Percentiles rank a stretch among this genome's conserved stretches.
Evolutionary conservation across 1,140 invertebrate genomes (phyloP).

Genomic region (Rhopalosiphum padi): DNA sequence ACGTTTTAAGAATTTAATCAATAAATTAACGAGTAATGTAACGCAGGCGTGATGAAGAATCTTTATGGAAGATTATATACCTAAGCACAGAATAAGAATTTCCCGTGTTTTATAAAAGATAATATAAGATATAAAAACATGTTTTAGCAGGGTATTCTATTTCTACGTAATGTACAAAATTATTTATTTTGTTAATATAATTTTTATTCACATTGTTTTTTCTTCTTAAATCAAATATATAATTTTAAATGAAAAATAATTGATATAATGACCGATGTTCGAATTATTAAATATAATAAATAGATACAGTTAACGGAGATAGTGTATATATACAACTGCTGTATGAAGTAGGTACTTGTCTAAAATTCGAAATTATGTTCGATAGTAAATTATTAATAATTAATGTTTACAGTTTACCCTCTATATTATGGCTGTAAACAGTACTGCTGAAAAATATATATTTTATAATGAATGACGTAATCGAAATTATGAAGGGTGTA

Average conservation of each 20-base stretch:
- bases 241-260: too few species aligned
- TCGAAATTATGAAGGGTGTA: not conserved
- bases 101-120: not conserved
- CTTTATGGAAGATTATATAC: not conserved
- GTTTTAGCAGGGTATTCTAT: not conserved
- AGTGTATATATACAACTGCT: not conserved
- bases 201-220: not conserved
- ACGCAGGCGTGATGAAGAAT: not conserved
- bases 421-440: not conserved
- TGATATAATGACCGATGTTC: too few species aligned
- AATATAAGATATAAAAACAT: not conserved
- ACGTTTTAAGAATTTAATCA: conserved; percentile 13
- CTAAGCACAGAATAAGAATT: not conserved
- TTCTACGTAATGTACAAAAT: not conserved
- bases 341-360: not conserved
- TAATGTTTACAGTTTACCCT: not conserved
- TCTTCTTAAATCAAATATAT: too few species aligned
- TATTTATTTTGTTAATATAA: not conserved
- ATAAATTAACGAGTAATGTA: conserved; percentile 6
- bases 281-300: not conserved
- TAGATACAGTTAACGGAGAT: not conserved
- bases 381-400: not conserved
- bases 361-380: not conserved
- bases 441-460: not conserved
- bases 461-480: not conserved